These are phyloP conservation scores for Drepana falcataria DNA, from an alignment of 2,888 invertebrate species.

Conservation along the genomic window DNA sequence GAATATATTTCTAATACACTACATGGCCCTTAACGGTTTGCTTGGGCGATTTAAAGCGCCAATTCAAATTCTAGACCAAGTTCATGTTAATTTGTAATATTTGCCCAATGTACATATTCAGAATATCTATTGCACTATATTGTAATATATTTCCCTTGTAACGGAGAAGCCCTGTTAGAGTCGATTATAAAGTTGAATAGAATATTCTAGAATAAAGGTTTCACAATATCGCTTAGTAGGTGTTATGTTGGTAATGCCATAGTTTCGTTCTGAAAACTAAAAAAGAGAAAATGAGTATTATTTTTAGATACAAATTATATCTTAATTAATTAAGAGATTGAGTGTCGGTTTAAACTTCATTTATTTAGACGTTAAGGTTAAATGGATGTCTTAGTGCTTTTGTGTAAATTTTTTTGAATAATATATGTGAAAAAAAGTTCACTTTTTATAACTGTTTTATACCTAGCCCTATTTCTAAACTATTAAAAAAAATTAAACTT, in stretches of 20 bases:
- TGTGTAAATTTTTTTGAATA: conserved; percentile 79
- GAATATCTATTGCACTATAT: conserved; percentile 63
- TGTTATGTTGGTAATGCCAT: conserved; percentile 67
- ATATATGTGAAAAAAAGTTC: conserved; percentile 75
- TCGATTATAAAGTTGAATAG: conserved; percentile 45
- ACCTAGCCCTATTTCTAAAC: too few relatives aligned
- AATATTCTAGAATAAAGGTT: conserved; percentile 50
- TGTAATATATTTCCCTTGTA: conserved; percentile 65
- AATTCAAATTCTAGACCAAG: too few relatives aligned
- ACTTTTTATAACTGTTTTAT: conserved; percentile 9
- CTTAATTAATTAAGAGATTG: conserved; percentile 69
- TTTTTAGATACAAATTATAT: conserved; percentile 78
- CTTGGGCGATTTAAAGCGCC: too few relatives aligned
- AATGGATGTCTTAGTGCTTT: conserved; percentile 80
- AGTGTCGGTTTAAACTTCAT: conserved; percentile 75
- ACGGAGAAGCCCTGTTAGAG: conserved; percentile 56
- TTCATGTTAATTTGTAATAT: conserved; percentile 53
- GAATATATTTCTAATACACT: too few relatives aligned
- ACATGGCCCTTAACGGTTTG: too few relatives aligned
- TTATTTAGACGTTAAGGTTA: conserved; percentile 79
- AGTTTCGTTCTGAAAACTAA: conserved; percentile 57
- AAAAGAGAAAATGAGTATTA: conserved; percentile 69
- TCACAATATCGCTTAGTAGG: conserved; percentile 64
- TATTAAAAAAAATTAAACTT: too few relatives aligned
- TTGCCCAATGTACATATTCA: conserved; percentile 65